Evolutionary conservation across 2,888 invertebrate genomes (phyloP), one percentile per base, ranked within the genome.

Genomic region (Erpobdella octoculata): DNA sequence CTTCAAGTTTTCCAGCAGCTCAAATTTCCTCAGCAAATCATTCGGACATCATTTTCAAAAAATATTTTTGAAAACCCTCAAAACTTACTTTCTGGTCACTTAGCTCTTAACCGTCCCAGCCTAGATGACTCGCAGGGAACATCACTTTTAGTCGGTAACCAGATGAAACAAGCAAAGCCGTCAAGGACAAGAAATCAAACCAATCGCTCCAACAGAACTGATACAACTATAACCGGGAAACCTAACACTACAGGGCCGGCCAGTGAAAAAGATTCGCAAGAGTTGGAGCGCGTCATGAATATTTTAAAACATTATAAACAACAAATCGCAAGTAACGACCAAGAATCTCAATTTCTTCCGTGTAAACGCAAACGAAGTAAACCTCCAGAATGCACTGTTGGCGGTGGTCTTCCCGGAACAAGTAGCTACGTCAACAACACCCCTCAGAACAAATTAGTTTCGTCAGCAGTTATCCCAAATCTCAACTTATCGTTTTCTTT

Each of bases 291-390:
- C 15, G 72, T 72, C 35, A 72, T 72, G 72, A 59, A 69, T 41
- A 72, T 72, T 21, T 46, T 72, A 58, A 70, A 72, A 21, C 72
- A 70, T n/a, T 72, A 72, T 41, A 72, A 72, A 46, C 68, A 72
- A 48, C 72, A 72, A 69, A n/a, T 72, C 15, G 72, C 72, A 1
- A 69, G 64, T n/a, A 58, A 41, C 38, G 70, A 72, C 59, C 68
- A 70, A 37, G 64, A 64, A n/a, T 71, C 70, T 18, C 72, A 68
- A 41, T 72, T 72, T 41, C 62, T 72, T 21, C 72, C 72, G 2
- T 72, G 72, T 58, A 72, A 72, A 18, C 38, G 72, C 35, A 72
- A 68, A 70, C 37, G 72, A 48, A 72, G 72, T 66, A 72, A 72
- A 58, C 72, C 72, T 31, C 59, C 71, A 18, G 69, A 67, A 48